A percentile compares a stretch with the other conserved stretches of the same genome.
phyloP scores from a whole-genome alignment of 2,113 vertebrate genomes.

The Urocolius indicus region DNA sequence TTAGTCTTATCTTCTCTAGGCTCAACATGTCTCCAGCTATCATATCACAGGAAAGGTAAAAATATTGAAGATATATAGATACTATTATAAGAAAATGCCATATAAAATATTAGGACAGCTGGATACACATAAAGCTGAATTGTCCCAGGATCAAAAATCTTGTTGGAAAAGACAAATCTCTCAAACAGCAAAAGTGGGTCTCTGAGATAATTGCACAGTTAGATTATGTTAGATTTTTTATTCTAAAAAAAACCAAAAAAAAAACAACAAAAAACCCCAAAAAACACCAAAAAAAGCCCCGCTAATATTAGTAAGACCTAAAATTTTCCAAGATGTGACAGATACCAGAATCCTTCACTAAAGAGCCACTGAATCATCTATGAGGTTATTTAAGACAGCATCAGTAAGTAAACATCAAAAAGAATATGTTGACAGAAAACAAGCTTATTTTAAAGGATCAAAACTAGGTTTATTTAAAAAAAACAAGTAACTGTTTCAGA shows the following conservation, averaged over 20 bases:
- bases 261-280: no score
- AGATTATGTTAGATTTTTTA: no score
- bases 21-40: background rate
- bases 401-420: background rate
- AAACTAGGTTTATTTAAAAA: background rate
- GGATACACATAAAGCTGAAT: background rate
- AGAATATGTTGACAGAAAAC: background rate
- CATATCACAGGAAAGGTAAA: background rate
- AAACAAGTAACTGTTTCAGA: background rate
- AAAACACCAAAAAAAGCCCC: no score
- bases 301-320: background rate
- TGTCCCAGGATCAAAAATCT: background rate
- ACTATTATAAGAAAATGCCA: fast-evolving
- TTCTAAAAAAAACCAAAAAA: no score
- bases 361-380: background rate
- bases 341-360: background rate
- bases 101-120: no score
- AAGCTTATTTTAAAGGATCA: background rate
- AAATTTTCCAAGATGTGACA: background rate
- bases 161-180: background rate
- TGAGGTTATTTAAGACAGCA: background rate
- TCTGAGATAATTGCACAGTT: background rate
- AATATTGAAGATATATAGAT: background rate
- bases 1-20: no score
- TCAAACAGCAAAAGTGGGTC: background rate